Percentiles rank a stretch among this genome's conserved stretches.
These are phyloP conservation scores for Prionailurus viverrinus DNA, from an alignment of 2,113 vertebrate genomes.

Conservation along the genomic window DNA sequence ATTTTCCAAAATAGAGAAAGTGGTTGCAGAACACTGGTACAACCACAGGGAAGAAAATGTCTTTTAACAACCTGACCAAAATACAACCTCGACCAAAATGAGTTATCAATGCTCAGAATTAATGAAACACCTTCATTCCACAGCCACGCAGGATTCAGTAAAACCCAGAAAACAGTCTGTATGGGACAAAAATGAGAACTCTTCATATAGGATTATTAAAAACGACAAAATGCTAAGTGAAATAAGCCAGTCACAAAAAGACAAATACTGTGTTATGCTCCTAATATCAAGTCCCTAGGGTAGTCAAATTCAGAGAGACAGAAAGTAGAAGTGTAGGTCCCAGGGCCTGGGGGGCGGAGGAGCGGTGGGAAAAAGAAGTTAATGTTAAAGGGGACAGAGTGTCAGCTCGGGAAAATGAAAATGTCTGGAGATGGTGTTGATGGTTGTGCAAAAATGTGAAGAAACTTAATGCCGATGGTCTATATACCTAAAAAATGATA, in stretches of 20 bases:
- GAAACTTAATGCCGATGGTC: not conserved
- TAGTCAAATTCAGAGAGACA: not conserved
- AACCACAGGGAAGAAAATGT: not conserved
- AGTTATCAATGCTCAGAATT: not conserved
- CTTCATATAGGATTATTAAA: not conserved
- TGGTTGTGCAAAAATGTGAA: not conserved
- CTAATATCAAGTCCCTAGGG: not conserved
- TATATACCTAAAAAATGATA: not conserved
- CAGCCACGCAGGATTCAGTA: not conserved
- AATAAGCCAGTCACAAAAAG: not conserved
- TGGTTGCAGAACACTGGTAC: not conserved
- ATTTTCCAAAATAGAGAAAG: not conserved
- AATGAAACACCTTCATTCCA: not conserved
- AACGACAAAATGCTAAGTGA: not conserved
- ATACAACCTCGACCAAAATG: not conserved
- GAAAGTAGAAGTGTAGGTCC: not conserved
- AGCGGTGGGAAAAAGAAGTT: not conserved
- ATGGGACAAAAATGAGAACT: not conserved
- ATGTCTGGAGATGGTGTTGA: not conserved
- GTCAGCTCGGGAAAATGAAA: not conserved
- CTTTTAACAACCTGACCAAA: conserved; percentile 13
- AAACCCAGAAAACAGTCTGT: not conserved
- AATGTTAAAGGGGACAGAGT: not conserved
- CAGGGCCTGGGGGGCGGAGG: not conserved
- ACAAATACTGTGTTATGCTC: not conserved